Base-by-base conservation (phyloP, 2,888 invertebrate genomes). In the Flexamia atlantica region DNA sequence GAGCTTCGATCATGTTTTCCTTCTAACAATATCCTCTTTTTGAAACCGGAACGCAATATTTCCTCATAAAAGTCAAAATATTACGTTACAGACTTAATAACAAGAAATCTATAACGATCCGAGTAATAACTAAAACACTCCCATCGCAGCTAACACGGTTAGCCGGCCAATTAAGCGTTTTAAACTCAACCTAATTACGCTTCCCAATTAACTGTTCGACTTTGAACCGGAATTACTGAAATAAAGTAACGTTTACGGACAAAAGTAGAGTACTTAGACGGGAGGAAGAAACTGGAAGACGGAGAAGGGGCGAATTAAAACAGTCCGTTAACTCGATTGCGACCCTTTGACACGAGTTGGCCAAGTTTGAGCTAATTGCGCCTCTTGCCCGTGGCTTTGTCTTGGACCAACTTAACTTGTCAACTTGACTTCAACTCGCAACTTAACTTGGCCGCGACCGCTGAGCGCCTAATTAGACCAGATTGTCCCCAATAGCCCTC, bases 121-220 rank as follows among this genome's bases (percentile, higher is more conserved):
- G 36, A 1, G 20, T 70, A 70, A 70, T 70, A 70, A 70, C 70
- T 70, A 70, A 70, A 70, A 70, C 70, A 70, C 40, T 68, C 70
- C 70, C 5, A 70, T 70, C 70, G 70, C 70, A 40, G 23, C 1
- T 68, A 68, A 68, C 14, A 23, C n/a, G 40, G 36, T 70, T 70
- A 70, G 36, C 40, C 40, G 9, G 7, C 40, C 70, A 70, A 70
- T 70, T 40, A 68, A 30, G 32, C 68, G 68, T 68, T 68, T 68
- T 68, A 30, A 70, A 70, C 40, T 36, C 20, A 40, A 70, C 70
- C 10, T 70, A 70, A 70, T 70, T 70, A 70, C 20, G 9, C 28
- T 32, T 20, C 40, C 36, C 70, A 70, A 70, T 70, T 70, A 70
- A 40, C 32, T 70, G 36, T 40, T 40, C 36, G 30, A 17, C 68